These are phyloP conservation scores for Antrozous pallidus DNA, from an alignment of 2,797 vertebrate species.

Conservation along the genomic window DNA sequence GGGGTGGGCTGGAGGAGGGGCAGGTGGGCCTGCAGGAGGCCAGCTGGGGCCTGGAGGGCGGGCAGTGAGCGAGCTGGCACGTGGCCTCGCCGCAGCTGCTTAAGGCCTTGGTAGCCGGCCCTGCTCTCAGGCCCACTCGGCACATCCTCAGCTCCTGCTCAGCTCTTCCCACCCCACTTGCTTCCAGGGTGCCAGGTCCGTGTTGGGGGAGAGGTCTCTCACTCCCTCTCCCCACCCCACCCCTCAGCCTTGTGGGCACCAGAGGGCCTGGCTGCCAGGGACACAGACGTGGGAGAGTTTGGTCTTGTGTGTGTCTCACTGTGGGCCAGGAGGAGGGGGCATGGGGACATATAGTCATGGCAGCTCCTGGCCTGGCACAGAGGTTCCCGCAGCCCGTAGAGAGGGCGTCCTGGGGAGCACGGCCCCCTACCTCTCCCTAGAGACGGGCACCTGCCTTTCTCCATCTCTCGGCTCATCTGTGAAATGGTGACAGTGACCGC, in stretches of 20 bases:
- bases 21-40: accelerated
- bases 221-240: neutral
- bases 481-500: neutral
- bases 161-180: neutral
- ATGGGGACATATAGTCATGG: neutral
- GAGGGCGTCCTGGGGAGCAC: neutral
- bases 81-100: neutral
- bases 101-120: neutral
- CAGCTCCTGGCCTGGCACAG: neutral
- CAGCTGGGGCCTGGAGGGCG: too few species aligned
- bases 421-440: neutral
- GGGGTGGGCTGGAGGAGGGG: too few species aligned
- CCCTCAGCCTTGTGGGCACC: neutral
- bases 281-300: accelerated
- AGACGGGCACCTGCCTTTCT: neutral
- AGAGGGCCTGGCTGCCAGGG: neutral
- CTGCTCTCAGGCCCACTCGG: accelerated
- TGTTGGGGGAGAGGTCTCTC: too few species aligned
- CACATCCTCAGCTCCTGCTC: neutral
- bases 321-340: neutral
- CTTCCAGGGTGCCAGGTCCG: accelerated
- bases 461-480: neutral
- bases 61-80: accelerated
- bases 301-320: neutral
- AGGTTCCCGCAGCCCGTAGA: neutral